A percentile compares a stretch with the other conserved stretches of the same genome.
phyloP scores from a whole-genome alignment of 2,113 vertebrate species.

The Charadrius vociferus region DNA sequence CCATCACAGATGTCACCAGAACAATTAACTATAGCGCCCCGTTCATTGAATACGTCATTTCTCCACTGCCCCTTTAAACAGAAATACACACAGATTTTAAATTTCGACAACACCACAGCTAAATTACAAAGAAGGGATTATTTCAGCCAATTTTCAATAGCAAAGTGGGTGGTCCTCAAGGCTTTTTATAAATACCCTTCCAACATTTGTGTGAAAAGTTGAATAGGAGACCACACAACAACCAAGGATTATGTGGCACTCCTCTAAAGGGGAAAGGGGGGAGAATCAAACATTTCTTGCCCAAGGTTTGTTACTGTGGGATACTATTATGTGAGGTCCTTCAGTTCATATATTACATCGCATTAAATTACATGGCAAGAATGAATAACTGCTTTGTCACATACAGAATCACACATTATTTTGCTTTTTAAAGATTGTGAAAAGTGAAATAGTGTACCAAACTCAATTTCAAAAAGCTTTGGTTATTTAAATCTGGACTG shows the following conservation, averaged over 20 bases:
- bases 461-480: background rate
- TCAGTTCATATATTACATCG: background rate
- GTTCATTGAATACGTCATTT: slow-evolving; percentile 65
- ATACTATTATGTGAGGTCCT: slow-evolving; percentile 41
- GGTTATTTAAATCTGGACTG: slow-evolving; percentile 17
- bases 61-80: slow-evolving; percentile 77
- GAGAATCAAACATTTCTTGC: slow-evolving; percentile 52
- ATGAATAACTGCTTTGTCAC: slow-evolving; percentile 23
- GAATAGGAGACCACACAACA: slow-evolving; percentile 69
- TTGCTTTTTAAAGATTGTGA: slow-evolving; percentile 10
- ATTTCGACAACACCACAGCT: slow-evolving; percentile 18
- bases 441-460: slow-evolving; percentile 12
- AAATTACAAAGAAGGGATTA: slow-evolving; percentile 65
- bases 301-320: slow-evolving; percentile 46
- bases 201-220: slow-evolving; percentile 62
- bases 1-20: slow-evolving; percentile 72
- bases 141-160: slow-evolving; percentile 66
- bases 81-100: slow-evolving; percentile 43
- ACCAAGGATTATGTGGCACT: slow-evolving; percentile 55
- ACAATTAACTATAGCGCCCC: slow-evolving; percentile 66
- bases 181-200: slow-evolving; percentile 67
- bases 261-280: background rate
- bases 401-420: background rate
- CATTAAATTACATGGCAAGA: slow-evolving; percentile 34
- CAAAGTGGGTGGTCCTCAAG: slow-evolving; percentile 70